A percentile compares a stretch with the other conserved stretches of the same genome.
These are phyloP conservation scores for Henicopernis longicauda DNA, from an alignment of 2,113 vertebrate species.

Conservation along the genomic window DNA sequence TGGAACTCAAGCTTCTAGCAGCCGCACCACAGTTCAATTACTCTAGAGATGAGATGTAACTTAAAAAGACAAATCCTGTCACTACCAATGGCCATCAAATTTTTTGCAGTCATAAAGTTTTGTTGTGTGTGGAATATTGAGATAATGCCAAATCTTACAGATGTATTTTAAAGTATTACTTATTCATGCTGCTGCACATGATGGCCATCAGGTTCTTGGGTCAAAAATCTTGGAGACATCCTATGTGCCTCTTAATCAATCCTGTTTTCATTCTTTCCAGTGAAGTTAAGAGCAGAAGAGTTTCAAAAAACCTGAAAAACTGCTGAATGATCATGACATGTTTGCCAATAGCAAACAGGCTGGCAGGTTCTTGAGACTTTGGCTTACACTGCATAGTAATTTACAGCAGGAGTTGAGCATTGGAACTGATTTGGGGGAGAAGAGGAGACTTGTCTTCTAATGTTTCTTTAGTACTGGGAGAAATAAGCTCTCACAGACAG, in stretches of 20 bases:
- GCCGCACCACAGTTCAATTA: conserved; percentile 15
- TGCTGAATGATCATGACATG: neutral
- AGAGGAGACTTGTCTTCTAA: neutral
- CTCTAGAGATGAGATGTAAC: conserved; percentile 18
- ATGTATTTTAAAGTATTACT: neutral
- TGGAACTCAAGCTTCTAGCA: conserved; percentile 14
- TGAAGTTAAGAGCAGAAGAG: neutral
- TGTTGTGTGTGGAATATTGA: conserved; percentile 13
- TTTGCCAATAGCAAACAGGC: neutral
- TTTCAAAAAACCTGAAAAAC: neutral
- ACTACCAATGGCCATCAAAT: conserved; percentile 36
- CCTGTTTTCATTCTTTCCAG: neutral
- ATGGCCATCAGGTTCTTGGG: neutral
- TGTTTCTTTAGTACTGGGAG: neutral
- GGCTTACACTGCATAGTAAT: neutral
- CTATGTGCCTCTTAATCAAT: neutral
- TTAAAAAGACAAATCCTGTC: conserved; percentile 44
- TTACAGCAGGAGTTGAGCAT: neutral
- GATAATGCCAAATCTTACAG: neutral
- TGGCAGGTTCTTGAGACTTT: neutral
- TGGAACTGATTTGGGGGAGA: neutral
- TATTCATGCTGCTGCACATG: neutral
- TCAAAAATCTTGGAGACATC: neutral
- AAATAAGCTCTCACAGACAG: neutral
- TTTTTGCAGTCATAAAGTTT: neutral